Conservation (phyloP, 1,140 invertebrate species). For the Carposina sasakii region DNA sequence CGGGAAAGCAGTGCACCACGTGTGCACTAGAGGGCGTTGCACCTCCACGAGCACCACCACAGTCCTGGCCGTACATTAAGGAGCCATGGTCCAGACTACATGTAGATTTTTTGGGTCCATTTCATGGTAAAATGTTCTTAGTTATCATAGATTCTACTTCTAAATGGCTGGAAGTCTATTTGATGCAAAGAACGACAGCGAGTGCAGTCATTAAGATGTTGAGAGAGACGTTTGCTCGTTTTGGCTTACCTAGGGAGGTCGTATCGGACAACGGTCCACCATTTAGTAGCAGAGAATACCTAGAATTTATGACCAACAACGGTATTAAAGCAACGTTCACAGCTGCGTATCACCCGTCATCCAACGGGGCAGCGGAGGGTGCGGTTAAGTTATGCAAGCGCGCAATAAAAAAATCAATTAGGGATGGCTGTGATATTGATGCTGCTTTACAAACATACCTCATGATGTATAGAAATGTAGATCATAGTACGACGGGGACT, state of each 20-base stretch:
- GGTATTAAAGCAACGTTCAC: conserved; percentile 13
- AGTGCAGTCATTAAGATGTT: neutral
- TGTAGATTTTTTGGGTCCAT: conserved; percentile 13
- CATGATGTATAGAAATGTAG: conserved; percentile 18
- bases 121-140: conserved; percentile 6
- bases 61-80: too few relatives aligned
- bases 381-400: conserved; percentile 13
- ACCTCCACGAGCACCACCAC: too few relatives aligned
- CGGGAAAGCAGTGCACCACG: too few relatives aligned
- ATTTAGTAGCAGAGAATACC: conserved; percentile 24
- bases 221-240: conserved; percentile 4
- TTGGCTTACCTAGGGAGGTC: conserved; percentile 36
- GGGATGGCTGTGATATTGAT: conserved; percentile 14
- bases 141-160: neutral
- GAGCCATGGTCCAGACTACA: too few relatives aligned
- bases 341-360: conserved; percentile 13
- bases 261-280: conserved; percentile 47
- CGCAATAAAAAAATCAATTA: conserved; percentile 16
- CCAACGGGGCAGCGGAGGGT: conserved; percentile 16
- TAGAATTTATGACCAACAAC: conserved; percentile 5
- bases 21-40: too few relatives aligned
- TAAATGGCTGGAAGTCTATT: neutral
- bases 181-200: neutral
- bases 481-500: conserved; percentile 12
- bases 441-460: conserved; percentile 16